Conservation (phyloP, 2,113 vertebrate genomes). For the Orientallactaga bullata region DNA sequence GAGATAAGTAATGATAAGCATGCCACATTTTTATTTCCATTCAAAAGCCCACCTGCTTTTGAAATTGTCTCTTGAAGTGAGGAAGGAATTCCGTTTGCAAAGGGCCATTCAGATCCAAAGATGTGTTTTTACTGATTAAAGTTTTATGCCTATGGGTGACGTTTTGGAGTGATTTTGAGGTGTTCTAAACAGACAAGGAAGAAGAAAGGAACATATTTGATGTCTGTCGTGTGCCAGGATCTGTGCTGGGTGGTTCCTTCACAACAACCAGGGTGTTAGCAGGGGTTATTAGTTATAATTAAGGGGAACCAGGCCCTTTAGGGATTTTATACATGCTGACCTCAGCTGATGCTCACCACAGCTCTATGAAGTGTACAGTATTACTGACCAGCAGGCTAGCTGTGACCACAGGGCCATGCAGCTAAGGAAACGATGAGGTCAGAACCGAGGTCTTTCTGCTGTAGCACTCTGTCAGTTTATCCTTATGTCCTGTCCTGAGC, state of each 20-base stretch:
- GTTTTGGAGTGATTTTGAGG: background rate
- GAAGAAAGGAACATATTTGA: background rate
- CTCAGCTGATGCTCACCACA: too few species aligned
- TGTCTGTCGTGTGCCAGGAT: background rate
- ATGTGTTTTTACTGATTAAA: background rate
- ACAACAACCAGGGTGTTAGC: background rate
- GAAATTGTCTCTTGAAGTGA: background rate
- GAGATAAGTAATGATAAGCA: background rate
- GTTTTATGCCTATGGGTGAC: background rate
- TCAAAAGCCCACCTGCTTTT: background rate
- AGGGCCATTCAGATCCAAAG: background rate
- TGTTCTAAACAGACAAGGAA: background rate
- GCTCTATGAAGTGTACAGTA: accelerated
- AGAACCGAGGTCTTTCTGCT: background rate
- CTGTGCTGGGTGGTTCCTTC: background rate
- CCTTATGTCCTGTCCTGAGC: background rate
- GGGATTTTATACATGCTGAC: background rate
- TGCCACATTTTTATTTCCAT: background rate
- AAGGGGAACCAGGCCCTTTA: background rate
- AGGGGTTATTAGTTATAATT: background rate
- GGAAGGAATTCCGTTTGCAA: background rate
- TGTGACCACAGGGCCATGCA: background rate
- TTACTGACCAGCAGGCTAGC: background rate
- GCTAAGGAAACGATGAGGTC: background rate
- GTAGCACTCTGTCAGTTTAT: too few species aligned